Evolutionary conservation across 2,797 vertebrate species (phyloP).

Genomic region (Zenarchopterus dispar): DNA sequence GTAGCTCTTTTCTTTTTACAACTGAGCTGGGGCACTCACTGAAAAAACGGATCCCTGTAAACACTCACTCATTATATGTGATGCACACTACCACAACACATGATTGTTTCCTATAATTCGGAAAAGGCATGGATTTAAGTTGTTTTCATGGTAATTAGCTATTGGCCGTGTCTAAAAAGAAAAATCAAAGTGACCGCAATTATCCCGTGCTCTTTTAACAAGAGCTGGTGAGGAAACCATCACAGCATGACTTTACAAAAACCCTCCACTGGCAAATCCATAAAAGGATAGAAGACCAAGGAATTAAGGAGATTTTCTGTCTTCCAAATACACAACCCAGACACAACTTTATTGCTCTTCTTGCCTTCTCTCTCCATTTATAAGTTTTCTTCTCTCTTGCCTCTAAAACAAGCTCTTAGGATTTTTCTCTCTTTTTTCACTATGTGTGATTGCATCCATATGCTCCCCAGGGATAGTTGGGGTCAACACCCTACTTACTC

Average conservation of each 20-base stretch:
- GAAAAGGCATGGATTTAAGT: conserved; percentile 33
- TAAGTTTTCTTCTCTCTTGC: conserved; percentile 34
- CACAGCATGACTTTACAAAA: conserved; percentile 67
- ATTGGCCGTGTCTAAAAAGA: conserved; percentile 49
- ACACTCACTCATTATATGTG: conserved; percentile 31
- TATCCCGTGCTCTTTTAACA: conserved; percentile 62
- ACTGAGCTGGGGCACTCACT: conserved; percentile 3
- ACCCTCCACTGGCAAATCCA: conserved; percentile 72
- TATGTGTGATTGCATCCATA: conserved; percentile 79
- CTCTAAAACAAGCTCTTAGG: conserved; percentile 44
- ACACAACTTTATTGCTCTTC: conserved; percentile 64
- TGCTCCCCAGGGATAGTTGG: conserved; percentile 79
- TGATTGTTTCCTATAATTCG: conserved; percentile 51
- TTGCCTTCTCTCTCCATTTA: conserved; percentile 39
- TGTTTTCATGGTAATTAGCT: conserved; percentile 62
- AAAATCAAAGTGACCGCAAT: conserved; percentile 70
- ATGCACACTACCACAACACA: conserved; percentile 30
- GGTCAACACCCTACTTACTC: conserved; percentile 83
- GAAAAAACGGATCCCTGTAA: conserved; percentile 38
- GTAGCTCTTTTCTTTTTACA: not conserved
- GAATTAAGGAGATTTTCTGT: conserved; percentile 77
- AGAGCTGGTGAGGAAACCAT: conserved; percentile 71
- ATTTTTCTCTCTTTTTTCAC: conserved; percentile 52
- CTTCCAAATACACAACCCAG: conserved; percentile 72
- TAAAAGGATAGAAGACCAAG: conserved; percentile 73